Base-by-base conservation (phyloP, 2,888 invertebrate genomes). In the Panzeria rudis region DNA sequence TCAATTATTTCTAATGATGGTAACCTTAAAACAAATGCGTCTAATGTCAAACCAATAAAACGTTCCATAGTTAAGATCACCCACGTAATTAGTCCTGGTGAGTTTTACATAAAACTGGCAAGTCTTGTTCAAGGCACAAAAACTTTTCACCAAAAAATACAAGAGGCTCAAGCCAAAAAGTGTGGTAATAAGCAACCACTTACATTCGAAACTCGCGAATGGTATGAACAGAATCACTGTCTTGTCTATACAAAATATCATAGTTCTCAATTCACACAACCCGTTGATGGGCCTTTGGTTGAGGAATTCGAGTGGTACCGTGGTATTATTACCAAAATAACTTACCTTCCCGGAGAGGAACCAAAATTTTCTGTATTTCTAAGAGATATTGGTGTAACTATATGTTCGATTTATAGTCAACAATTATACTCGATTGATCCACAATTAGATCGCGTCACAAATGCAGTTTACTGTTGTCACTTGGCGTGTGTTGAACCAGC, bases 401-500 rank as follows among this genome's bases (percentile, higher is more conserved):
- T 93, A 2, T 94, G 94, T 86, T 92, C 92, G 0, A 93, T 95
- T 15, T 89, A 91, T 0, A 69, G 89, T 0, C 87, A 90, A 0
- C 90, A 93, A 38, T 89, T 96, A 20, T 93, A 93, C 56, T 91
- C 93, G 2, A 92, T 96, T 5, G 90, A 93, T 13, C 88, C 92
- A 0, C 91, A 93, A 9, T 95, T 95, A 85, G 89, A 91, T 8
- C 90, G 91, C 0, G 91, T 94, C 0, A 93, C 94, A 0, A 94
- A 94, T 81, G 94, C 94, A 0, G 94, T 95, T 0, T 93, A 95
- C 25, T 94, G 94, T 86, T 95, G 97, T 85, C 95, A 95, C 89
- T 90, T 97, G 68, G 94, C 94, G 1, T 95, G 95, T 23, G 94
- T 97, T 11, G 91, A 93, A 29, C 95, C 97, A 0, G 95, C 96